phyloP scores from a whole-genome alignment of 30 jellyfish, hydroid and myxozoan species.

The Rhopilema esculentum region DNA sequence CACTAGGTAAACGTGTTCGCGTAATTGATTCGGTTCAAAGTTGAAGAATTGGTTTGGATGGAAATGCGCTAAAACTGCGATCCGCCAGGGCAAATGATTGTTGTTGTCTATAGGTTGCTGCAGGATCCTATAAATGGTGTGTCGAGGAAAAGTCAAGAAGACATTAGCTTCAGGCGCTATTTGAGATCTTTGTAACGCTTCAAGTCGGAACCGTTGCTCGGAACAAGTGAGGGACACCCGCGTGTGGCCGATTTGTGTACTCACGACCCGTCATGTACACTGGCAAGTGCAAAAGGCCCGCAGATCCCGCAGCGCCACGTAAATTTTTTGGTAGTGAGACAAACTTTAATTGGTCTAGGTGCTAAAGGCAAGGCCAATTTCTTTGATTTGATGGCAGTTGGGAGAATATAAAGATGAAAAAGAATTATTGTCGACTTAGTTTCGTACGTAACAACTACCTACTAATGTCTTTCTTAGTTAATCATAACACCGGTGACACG shows the following conservation, averaged over 20 bases:
- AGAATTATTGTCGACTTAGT: not conserved
- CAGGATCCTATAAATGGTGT: not conserved
- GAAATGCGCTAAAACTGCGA: not conserved
- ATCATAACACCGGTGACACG: too few relatives aligned
- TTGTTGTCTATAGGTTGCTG: not conserved
- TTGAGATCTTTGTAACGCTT: too few relatives aligned
- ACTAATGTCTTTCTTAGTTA: not conserved
- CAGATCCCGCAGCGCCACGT: not conserved
- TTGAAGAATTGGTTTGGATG: not conserved
- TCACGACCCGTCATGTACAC: too few relatives aligned
- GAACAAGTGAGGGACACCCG: not conserved
- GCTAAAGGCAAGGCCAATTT: not conserved
- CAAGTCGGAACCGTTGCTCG: too few relatives aligned
- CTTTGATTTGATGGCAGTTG: not conserved
- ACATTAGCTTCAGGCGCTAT: too few relatives aligned
- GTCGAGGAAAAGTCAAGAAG: too few relatives aligned
- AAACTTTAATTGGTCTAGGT: not conserved
- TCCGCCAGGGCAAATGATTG: not conserved
- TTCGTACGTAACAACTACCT: not conserved
- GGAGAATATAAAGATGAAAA: not conserved
- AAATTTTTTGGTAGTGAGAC: not conserved
- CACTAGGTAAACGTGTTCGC: slow-evolving; percentile 7
- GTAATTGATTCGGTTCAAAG: not conserved
- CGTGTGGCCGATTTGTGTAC: not conserved
- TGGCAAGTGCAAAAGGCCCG: not conserved